Evolutionary conservation across 1,140 invertebrate genomes (phyloP).

Genomic region (Augochlora pura): DNA sequence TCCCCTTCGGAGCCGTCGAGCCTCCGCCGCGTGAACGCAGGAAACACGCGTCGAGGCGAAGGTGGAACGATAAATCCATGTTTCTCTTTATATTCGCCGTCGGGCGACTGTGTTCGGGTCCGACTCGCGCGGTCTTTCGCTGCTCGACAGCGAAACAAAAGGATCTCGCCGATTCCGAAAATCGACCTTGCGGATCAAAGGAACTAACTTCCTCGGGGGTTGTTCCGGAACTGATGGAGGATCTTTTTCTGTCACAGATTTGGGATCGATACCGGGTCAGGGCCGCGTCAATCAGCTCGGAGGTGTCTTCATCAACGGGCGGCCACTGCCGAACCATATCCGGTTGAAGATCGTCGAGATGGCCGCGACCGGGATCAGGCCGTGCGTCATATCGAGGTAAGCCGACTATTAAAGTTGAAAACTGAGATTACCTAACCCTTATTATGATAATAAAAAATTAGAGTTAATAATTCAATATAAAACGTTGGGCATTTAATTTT

Average conservation of each 20-base stretch:
- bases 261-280: conserved; percentile 83
- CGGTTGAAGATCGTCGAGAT: conserved; percentile 91
- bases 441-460: too few species aligned
- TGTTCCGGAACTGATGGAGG: too few species aligned
- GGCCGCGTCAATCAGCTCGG: conserved; percentile 92
- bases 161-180: too few species aligned
- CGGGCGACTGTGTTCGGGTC: conserved; percentile 38
- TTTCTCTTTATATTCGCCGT: conserved; percentile 52
- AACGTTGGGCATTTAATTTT: too few species aligned
- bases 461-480: too few species aligned
- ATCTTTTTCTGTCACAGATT: conserved; percentile 64
- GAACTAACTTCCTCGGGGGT: too few species aligned
- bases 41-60: conserved; percentile 30
- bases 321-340: conserved; percentile 89
- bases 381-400: conserved; percentile 88
- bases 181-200: too few species aligned
- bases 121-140: too few species aligned
- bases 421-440: too few species aligned
- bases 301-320: conserved; percentile 92
- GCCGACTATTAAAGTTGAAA: too few species aligned
- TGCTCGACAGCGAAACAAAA: conserved; percentile 7
- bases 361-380: conserved; percentile 88
- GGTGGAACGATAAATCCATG: conserved; percentile 50
- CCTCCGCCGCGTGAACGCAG: background rate
- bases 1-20: background rate